Conservation (phyloP, 2,797 vertebrate species). For the Chelmon rostratus region DNA sequence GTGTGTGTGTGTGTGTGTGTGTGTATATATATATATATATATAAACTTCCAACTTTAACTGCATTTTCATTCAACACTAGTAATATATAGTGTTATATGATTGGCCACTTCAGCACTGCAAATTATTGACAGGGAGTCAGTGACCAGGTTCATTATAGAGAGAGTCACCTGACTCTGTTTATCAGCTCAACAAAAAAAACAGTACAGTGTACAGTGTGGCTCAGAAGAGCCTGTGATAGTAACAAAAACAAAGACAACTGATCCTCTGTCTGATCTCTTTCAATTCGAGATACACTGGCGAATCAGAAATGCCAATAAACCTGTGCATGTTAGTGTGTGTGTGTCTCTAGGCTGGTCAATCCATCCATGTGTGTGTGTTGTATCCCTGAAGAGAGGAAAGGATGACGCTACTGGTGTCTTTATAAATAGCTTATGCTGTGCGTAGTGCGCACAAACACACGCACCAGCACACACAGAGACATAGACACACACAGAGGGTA, state of each 20-base stretch:
- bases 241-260: not conserved
- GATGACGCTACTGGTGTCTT: conserved; percentile 68
- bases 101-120: not conserved
- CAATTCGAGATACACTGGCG: not conserved
- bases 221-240: conserved; percentile 1
- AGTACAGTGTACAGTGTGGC: too few species aligned
- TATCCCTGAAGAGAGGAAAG: conserved; percentile 72
- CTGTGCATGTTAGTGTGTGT: not conserved
- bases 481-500: conserved; percentile 25
- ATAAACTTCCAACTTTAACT: too few species aligned
- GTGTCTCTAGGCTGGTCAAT: not conserved
- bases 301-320: conserved; percentile 30
- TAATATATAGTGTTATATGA: too few species aligned
- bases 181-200: conserved; percentile 4
- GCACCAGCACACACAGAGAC: conserved; percentile 32
- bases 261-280: conserved; percentile 2
- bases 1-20: too few species aligned
- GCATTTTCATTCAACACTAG: too few species aligned
- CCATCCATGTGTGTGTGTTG: conserved; percentile 15
- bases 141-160: conserved; percentile 7
- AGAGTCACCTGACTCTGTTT: conserved; percentile 8
- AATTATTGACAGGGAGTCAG: conserved; percentile 4
- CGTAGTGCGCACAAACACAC: not conserved
- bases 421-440: conserved; percentile 73
- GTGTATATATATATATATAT: too few species aligned